Evolutionary conservation across 1,140 invertebrate genomes (phyloP), one percentile per base, ranked within the genome.

Genomic region (Drosophila parvula): DNA sequence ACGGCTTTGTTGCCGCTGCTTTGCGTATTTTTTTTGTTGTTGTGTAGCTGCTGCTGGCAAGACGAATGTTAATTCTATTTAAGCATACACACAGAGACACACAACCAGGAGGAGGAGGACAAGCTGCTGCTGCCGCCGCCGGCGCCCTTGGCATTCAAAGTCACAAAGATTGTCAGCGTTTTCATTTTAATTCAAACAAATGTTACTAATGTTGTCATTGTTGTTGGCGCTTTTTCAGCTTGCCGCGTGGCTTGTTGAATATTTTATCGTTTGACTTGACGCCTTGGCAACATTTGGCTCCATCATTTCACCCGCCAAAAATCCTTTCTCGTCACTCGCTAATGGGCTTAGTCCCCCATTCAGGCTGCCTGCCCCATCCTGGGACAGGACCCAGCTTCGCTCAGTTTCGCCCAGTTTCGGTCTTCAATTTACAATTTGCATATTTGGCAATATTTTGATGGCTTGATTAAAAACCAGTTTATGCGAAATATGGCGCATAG

Each of bases 131-230:
- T 68, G 81, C 70, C 58, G 64, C 73, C 65, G 64, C 73, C 65
- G 77, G 65, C 58, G 74, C 73, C 65, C 74, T 81, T 78, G 84
- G 83, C 73, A 83, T 80, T 88, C 84, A 89, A 89, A 88, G 84
- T 88, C 83, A 83, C 77, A 78, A 83, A 73, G 77, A 88, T 89
- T 89, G 84, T 89, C 84, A 89, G 82, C 81, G 79, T 82, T 91
- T 91, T 91, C 81, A 82, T 89, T 85, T 91, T 91, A 91, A 91
- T 91, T 89, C 81, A 91, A 91, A 91, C 84, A 91, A 91, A 91
- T 91, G 89, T 91, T 91, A 76, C 84, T 78, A 75, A 91, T 89
- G 81, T 89, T 90, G 79, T 79, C 79, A 82, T 90, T 90, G 78
- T 90, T 82, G 83, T 59, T 84, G 70, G 27, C 69, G 57, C 43